A percentile compares a stretch with the other conserved stretches of the same genome.
Evolutionary conservation across 1,140 invertebrate genomes (phyloP).

Genomic region (Pachypsylla venusta): DNA sequence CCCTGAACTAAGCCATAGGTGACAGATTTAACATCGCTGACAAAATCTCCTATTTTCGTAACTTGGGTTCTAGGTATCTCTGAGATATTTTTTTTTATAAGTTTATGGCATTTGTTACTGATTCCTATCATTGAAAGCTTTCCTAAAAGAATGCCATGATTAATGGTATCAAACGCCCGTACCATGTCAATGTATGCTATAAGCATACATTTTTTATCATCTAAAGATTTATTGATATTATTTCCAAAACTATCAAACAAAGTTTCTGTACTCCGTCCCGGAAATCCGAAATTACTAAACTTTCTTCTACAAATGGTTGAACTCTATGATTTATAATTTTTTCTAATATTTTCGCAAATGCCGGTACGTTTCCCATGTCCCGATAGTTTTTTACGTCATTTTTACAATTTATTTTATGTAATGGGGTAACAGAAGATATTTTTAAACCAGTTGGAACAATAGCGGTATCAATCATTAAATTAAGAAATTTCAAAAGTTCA

Average conservation of each 20-base stretch:
- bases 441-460: background rate
- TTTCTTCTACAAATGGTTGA: background rate
- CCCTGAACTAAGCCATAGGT: background rate
- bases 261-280: background rate
- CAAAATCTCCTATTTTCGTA: background rate
- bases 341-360: background rate
- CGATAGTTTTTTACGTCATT: background rate
- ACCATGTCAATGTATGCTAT: background rate
- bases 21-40: background rate
- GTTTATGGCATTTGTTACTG: background rate
- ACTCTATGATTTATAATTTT: background rate
- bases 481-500: background rate
- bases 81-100: background rate
- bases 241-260: background rate
- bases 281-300: background rate
- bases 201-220: background rate
- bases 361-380: background rate
- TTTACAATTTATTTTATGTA: background rate
- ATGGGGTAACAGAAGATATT: background rate
- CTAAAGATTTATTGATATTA: background rate
- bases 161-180: background rate
- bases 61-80: background rate
- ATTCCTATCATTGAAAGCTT: background rate
- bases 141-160: background rate
- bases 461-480: background rate